phyloP scores from a whole-genome alignment of 2,797 vertebrate species.

The Odontamblyopus lacepedii region DNA sequence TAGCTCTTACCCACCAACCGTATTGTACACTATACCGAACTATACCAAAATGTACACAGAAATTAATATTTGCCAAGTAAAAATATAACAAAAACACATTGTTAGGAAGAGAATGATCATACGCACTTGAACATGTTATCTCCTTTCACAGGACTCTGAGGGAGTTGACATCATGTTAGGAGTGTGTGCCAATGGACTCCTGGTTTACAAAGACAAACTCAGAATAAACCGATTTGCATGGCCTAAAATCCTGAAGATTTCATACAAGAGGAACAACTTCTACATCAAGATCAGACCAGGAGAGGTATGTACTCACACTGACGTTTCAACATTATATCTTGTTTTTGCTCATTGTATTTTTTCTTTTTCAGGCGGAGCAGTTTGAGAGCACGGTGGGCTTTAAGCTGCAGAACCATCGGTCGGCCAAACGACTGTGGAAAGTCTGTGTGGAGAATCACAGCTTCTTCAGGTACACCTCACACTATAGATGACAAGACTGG shows the following conservation, averaged over 20 bases:
- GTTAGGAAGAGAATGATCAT: too few relatives aligned
- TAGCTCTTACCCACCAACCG: too few relatives aligned
- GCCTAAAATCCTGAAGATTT: constrained; percentile 99
- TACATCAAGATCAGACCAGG: constrained; percentile 99
- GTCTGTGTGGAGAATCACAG: constrained; percentile 99
- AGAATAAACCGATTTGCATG: constrained; percentile 98
- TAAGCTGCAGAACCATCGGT: constrained; percentile 94
- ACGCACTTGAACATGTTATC: neutral
- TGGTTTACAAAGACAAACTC: constrained; percentile 97
- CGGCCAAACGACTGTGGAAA: constrained; percentile 96
- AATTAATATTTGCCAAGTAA: too few relatives aligned
- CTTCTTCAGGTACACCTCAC: constrained; percentile 89
- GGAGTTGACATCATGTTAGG: constrained; percentile 98
- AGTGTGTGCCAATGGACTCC: constrained; percentile 92
- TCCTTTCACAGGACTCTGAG: constrained; percentile 87
- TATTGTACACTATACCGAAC: too few relatives aligned
- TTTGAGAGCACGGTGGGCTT: constrained; percentile 99
- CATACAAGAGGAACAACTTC: constrained; percentile 97
- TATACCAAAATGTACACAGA: too few relatives aligned
- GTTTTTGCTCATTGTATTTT: neutral
- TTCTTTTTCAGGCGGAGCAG: constrained; percentile 86
- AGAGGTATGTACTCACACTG: constrained; percentile 79
- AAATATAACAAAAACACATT: too few relatives aligned
- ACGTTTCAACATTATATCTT: neutral
- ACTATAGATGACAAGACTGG: neutral